Conservation (phyloP, 1,140 invertebrate genomes). For the Hylaeus volcanicus region DNA sequence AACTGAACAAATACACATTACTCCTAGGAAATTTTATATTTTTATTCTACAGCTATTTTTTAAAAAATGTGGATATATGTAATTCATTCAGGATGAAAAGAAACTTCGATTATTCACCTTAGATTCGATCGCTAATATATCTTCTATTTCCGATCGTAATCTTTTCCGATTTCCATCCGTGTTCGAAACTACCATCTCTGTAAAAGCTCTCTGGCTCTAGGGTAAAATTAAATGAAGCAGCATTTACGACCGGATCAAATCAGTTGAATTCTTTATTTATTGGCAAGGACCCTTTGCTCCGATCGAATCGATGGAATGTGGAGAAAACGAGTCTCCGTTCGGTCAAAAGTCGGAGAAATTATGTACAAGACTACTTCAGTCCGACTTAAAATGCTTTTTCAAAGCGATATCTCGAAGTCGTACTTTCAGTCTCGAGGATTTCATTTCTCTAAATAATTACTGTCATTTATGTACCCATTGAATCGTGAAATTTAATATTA, state of each 20-base stretch:
- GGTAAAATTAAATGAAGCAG: neutral
- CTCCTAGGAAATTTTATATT: too few species aligned
- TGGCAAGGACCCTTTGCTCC: neutral
- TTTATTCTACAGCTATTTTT: too few species aligned
- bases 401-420: neutral
- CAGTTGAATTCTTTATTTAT: neutral
- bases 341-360: neutral
- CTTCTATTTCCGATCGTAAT: neutral
- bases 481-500: too few species aligned
- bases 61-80: too few species aligned
- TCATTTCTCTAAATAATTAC: too few species aligned
- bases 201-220: neutral
- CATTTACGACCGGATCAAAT: neutral
- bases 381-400: neutral
- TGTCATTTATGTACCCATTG: too few species aligned
- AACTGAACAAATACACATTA: too few species aligned
- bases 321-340: neutral
- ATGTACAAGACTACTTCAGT: neutral
- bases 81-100: too few species aligned
- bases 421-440: too few species aligned
- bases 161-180: neutral
- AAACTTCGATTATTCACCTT: too few species aligned
- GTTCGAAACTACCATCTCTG: neutral
- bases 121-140: neutral
- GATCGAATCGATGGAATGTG: neutral